Evolutionary conservation across 2,113 vertebrate genomes (phyloP), one percentile per base, ranked within the genome.

Genomic region (Lycocorax pyrrhopterus): DNA sequence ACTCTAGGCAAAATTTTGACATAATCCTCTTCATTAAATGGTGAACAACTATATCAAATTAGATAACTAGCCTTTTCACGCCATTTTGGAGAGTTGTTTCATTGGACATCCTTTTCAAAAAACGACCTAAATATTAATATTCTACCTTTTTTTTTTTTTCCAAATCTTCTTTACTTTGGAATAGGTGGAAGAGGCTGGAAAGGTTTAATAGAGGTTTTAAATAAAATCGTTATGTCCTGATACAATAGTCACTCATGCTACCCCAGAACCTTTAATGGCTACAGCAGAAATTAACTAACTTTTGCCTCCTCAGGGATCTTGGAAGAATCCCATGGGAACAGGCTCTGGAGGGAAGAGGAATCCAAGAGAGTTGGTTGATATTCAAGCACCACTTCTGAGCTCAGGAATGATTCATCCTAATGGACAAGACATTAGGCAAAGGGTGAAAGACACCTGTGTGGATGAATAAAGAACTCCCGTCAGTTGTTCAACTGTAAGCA

Each of bases 81-180:
- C 2, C 6, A 22, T 58, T 90, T 92, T 55, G 6, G 14, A 47
- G 39, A 26, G 4, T n/a, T 74, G 12, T 52, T 81, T 81, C 25
- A 16, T 52, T 77, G 14, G 19, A 60, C 56, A 39, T 16, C 2
- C 12, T 67, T 71, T 80, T 51, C 33, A 44, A 73, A 89, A 72
- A 25, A 7, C 3, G n/a, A 4, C 6, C 6, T 66, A 30, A 41
- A 46, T 60, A 35, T 59, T 51, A 35, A 46, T 56, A 39, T 51
- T 46, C 21, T 52, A 1, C 4, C 2, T 56, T 37, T 8, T 13
- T 6, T 29, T 10, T 5, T 32, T 12, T 9, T 33, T 27, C 6
- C 6, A 12, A 18, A 18, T 56, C 21, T 37, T 33, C 7, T 47
- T 43, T 39, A 33, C 4, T 46, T 69, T 69, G 22, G 20, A 59